Conservation (phyloP, 2,113 vertebrate species). For the Anguilla japonica region DNA sequence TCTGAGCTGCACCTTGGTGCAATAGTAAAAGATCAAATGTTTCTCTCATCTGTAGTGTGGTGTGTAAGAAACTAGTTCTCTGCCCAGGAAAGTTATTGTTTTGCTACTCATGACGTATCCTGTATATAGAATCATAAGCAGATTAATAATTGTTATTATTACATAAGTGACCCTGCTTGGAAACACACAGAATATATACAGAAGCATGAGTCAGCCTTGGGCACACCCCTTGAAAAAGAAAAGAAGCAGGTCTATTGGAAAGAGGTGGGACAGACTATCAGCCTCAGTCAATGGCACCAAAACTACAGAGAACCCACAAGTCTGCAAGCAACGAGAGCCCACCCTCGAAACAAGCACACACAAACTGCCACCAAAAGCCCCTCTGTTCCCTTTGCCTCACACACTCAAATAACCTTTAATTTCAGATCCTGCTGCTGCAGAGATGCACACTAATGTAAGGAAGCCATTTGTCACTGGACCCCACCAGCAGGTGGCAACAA, state of each 20-base stretch:
- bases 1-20: no score
- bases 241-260: not conserved
- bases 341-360: constrained; percentile 43
- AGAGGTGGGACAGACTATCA: constrained; percentile 12
- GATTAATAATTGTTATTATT: no score
- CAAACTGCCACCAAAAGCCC: constrained; percentile 29
- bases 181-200: constrained; percentile 7
- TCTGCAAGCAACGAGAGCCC: constrained; percentile 42
- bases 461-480: constrained; percentile 43
- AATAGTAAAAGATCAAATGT: not conserved
- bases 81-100: not conserved
- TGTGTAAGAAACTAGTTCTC: not conserved
- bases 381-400: constrained; percentile 43
- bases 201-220: not conserved
- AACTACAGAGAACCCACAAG: constrained; percentile 17
- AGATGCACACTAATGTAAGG: constrained; percentile 54
- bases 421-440: constrained; percentile 38
- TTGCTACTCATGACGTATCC: not conserved
- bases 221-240: not conserved
- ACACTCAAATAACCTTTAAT: constrained; percentile 49
- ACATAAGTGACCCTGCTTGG: not conserved
- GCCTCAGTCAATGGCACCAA: constrained; percentile 24
- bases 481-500: constrained; percentile 41
- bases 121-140: no score
- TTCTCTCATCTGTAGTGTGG: no score